These are phyloP conservation scores for Pseudomugil gertrudae DNA, from an alignment of 2,797 vertebrate genomes.

Conservation along the genomic window DNA sequence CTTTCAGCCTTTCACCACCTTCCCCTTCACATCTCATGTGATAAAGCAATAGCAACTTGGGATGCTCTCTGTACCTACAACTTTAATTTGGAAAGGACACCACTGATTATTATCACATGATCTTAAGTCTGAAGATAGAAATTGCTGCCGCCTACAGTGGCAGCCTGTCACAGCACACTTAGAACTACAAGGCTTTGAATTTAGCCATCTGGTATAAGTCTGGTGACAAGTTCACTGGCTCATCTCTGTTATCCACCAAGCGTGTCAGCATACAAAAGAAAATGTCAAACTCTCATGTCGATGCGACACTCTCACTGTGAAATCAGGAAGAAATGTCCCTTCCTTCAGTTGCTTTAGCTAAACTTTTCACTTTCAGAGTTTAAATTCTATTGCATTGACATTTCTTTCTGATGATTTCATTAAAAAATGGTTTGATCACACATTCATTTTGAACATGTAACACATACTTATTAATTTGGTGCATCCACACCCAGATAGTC, in stretches of 20 bases:
- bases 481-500: no score
- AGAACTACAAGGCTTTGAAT: slow-evolving; percentile 67
- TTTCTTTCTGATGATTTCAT: neutral
- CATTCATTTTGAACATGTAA: no score
- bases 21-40: neutral
- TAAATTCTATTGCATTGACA: neutral
- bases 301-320: neutral
- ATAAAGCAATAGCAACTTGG: slow-evolving; percentile 25
- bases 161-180: slow-evolving; percentile 69
- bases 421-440: neutral
- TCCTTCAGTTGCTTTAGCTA: no score
- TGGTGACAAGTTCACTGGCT: slow-evolving; percentile 49
- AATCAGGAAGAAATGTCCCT: neutral
- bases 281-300: slow-evolving; percentile 11
- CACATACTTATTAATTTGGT: no score
- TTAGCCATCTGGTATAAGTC: slow-evolving; percentile 68
- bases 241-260: slow-evolving; percentile 22
- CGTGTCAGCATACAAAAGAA: slow-evolving; percentile 15
- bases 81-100: slow-evolving; percentile 62
- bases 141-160: slow-evolving; percentile 68
- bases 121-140: slow-evolving; percentile 61
- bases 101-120: slow-evolving; percentile 62
- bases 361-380: neutral
- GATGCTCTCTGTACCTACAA: slow-evolving; percentile 4
- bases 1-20: neutral